phyloP scores from a whole-genome alignment of 1,140 invertebrate species.

The Trialeurodes vaporariorum region DNA sequence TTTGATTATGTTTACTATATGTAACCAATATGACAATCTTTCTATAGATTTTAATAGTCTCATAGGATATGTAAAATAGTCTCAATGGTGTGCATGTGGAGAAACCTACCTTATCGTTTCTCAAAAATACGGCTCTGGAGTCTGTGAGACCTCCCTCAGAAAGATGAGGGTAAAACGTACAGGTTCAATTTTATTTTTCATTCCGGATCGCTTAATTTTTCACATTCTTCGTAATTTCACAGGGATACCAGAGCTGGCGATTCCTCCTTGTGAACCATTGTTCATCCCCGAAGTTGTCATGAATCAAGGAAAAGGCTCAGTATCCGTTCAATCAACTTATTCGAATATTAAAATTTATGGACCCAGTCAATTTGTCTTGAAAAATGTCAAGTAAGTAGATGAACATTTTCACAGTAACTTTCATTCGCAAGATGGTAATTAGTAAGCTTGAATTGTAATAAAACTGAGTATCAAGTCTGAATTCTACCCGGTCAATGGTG shows the following conservation, averaged over 20 bases:
- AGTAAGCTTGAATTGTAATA: too few species aligned
- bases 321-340: constrained; percentile 45
- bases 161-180: too few species aligned
- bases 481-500: too few species aligned
- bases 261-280: constrained; percentile 52
- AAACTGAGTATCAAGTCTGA: too few species aligned
- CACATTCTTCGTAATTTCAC: constrained; percentile 12
- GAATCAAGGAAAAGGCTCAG: constrained; percentile 44
- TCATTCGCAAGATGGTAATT: too few species aligned
- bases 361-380: constrained; percentile 42
- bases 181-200: background rate
- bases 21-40: too few species aligned
- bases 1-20: too few species aligned
- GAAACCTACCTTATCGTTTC: too few species aligned
- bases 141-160: too few species aligned
- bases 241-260: constrained; percentile 44
- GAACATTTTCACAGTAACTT: too few species aligned
- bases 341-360: constrained; percentile 46
- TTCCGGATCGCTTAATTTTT: background rate
- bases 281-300: constrained; percentile 43
- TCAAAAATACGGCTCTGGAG: too few species aligned
- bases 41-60: background rate
- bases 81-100: background rate
- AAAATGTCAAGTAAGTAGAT: constrained; percentile 44
- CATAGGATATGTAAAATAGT: background rate